A percentile compares a stretch with the other conserved stretches of the same genome.
phyloP scores from a whole-genome alignment of 2,113 vertebrate genomes.

The Micromys minutus region DNA sequence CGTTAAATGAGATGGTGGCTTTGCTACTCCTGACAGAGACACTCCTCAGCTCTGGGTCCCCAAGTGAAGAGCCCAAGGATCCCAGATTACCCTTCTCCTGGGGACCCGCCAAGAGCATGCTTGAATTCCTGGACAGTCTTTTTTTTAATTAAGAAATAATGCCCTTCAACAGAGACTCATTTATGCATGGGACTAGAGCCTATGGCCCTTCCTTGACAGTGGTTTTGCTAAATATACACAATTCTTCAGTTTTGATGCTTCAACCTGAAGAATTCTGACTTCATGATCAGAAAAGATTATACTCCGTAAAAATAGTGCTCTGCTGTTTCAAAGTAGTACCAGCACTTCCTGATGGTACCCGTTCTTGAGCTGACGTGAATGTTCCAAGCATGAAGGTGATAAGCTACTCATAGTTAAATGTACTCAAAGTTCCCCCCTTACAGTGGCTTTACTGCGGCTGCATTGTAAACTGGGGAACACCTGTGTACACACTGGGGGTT shows the following conservation, averaged over 20 bases:
- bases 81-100: background rate
- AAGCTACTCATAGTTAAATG: background rate
- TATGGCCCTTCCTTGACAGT: background rate
- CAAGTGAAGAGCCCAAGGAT: background rate
- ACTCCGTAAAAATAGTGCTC: background rate
- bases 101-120: background rate
- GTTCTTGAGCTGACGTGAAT: background rate
- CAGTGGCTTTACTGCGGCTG: background rate
- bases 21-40: conserved; percentile 55
- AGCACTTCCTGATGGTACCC: background rate
- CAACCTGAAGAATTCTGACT: too few species aligned
- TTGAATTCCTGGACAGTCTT: conserved; percentile 44
- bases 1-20: conserved; percentile 68
- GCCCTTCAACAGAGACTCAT: background rate
- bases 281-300: background rate
- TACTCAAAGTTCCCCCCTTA: background rate
- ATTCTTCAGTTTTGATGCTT: background rate
- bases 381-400: background rate
- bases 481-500: background rate
- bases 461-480: background rate
- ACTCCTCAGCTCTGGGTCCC: background rate
- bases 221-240: background rate
- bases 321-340: background rate
- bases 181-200: background rate
- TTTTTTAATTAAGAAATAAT: background rate